Base-by-base conservation (phyloP, 2,888 invertebrate genomes). In the Temnothorax unifasciatus region DNA sequence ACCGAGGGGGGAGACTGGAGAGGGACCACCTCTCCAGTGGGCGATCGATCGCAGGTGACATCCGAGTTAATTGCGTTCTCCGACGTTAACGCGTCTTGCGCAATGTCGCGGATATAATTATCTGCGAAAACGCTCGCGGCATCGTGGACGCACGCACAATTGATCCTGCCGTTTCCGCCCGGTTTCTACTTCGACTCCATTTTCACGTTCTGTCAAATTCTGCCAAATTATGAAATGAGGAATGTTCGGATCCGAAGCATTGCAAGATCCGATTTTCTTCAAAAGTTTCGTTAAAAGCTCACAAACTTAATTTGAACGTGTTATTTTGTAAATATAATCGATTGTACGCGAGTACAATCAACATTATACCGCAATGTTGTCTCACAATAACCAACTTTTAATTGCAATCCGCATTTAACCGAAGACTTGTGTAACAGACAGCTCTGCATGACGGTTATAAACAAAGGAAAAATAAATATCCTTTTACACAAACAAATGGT, bases 41-140 rank as follows among this genome's bases (percentile, higher is more conserved):
- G 34, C 63, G 64, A 82, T 82, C 76, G 82, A 82, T 82, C 66
- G 75, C 66, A 66, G 57, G 41, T 79, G 79, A 79, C 79, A 79
- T 79, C 47, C 59, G 59, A 71, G 71, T 79, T 79, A 71, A 79
- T 79, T 59, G 79, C 71, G 47, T 71, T 73, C 68, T 3, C 73
- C 73, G 25, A 47, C 44, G 29, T 59, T 34, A 11, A 11, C 57
- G 79, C 71, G 41, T 41, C 41, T 21, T 41, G 63, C 50, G 59
- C 59, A 38, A 76, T 52, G 11, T 61, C 47, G 75, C 75, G 21
- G 50, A 25, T 38, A 21, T 69, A 57, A 47, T 29, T 29, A 41
- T n/a, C 38, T 68, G 9, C 15, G 57, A 79, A 68, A 68, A 69
- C 54, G 41, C 38, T 25, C 52, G 76, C 52, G 54, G n/a, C 41